Evolutionary conservation across 2,797 vertebrate species (phyloP).

Genomic region (Eulemur albifrons): DNA sequence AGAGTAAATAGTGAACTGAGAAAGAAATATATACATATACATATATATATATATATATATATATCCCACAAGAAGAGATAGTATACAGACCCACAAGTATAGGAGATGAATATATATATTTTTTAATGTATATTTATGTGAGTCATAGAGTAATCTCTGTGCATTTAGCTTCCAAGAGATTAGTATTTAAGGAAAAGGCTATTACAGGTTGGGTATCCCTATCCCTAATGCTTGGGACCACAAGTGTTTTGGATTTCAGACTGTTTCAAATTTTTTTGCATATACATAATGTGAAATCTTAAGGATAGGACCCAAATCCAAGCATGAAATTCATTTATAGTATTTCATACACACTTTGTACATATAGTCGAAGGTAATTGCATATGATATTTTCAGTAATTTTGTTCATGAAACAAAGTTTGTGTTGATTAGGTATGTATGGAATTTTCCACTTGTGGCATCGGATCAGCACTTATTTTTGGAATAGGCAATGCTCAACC

Average conservation of each 20-base stretch:
- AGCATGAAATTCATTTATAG: neutral
- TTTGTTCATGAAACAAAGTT: neutral
- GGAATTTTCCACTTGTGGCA: neutral
- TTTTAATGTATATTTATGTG: neutral
- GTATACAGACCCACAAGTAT: neutral
- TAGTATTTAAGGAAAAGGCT: neutral
- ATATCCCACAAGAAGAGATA: neutral
- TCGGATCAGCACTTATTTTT: neutral
- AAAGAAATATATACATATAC: neutral
- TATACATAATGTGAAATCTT: neutral
- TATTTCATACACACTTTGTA: neutral
- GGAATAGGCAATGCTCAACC: neutral
- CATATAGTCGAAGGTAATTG: neutral
- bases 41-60: neutral
- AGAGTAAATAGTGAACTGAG: constrained; percentile 9
- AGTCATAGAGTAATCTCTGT: neutral
- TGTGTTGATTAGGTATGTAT: neutral
- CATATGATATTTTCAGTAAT: neutral
- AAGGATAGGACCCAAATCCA: neutral
- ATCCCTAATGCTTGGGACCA: neutral
- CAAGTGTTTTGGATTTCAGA: neutral
- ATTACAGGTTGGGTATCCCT: neutral
- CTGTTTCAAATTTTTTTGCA: neutral
- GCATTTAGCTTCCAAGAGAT: neutral
- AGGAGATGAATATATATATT: neutral